Base-by-base conservation (phyloP, 2,113 vertebrate species). In the Syngnathus scovelli region DNA sequence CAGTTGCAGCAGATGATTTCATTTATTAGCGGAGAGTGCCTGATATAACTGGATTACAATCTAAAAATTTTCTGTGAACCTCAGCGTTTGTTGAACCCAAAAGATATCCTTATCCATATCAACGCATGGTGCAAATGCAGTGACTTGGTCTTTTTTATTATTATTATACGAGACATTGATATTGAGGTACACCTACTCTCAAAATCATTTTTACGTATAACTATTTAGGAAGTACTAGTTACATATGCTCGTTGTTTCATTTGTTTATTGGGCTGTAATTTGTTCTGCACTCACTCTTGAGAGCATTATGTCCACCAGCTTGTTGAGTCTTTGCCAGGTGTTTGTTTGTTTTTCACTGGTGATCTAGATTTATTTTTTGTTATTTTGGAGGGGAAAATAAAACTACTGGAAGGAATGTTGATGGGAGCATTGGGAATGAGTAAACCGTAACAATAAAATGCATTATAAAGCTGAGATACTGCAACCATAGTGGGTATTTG, bases 41-140 rank as follows among this genome's bases (percentile, higher is more conserved):
- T 83, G 76, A 85, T 86, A 69, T 85, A 89, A 88, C 73, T 67
- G 75, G 78, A 83, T 89, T 89, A 88, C 83, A 89, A 84, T 82
- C 85, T 86, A 78, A 80, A 78, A 82, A 76, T 67, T 8, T 82
- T 87, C 70, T 76, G 69, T 74, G 78, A 76, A 80, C 72, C 79
- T 83, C 66, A 68, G 71, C 74, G 65, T 74, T 69, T 82, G 75
- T 86, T 77, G 81, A 70, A 59, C 70, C 55, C 38, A 59, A 44
- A 69, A 74, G 71, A 69, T 69, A 68, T 80, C 51, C 44, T 72
- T 43, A 21, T 70, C 48, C 23, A 67, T 72, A 38, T 33, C 9
- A 54, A 39, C 59, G n/a, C 37, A 38, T 11, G 27, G 1, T 7
- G 7, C 6, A 16, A 16, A 58, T 58, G 13, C 27, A 58, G 36